Conservation (phyloP, 1,140 invertebrate species). For the Nasonia giraulti region DNA sequence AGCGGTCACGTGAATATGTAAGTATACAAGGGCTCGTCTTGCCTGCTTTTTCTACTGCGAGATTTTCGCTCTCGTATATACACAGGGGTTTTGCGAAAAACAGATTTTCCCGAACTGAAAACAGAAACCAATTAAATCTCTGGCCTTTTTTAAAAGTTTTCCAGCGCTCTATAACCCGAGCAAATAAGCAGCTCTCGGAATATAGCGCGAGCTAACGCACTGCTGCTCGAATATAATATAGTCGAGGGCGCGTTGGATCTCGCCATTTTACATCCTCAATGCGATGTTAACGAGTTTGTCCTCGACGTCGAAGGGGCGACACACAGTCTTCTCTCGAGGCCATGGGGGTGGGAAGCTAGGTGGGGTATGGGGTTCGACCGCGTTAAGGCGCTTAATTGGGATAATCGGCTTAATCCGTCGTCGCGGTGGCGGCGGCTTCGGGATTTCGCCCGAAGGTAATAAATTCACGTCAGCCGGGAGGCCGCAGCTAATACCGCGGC, state of each 20-base stretch:
- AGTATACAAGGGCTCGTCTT: no score
- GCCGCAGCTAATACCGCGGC: not conserved
- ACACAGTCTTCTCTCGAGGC: not conserved
- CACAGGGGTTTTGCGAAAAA: no score
- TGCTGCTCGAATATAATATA: not conserved
- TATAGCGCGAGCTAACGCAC: not conserved
- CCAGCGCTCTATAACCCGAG: not conserved
- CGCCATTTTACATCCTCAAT: constrained; percentile 50
- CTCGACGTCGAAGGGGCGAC: not conserved
- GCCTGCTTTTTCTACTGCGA: no score
- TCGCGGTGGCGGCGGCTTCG: not conserved
- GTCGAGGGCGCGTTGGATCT: constrained; percentile 10
- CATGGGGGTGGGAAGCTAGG: not conserved
- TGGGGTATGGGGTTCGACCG: not conserved
- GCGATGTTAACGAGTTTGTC: constrained; percentile 42
- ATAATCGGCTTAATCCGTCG: constrained; percentile 52
- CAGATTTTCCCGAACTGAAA: no score
- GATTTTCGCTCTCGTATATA: no score
- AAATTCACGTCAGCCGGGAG: constrained; percentile 38
- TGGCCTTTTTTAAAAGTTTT: no score
- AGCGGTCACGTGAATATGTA: no score
- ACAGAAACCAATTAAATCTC: no score
- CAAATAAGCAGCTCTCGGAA: not conserved
- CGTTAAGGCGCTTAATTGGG: constrained; percentile 51
- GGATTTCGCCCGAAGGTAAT: constrained; percentile 31